phyloP scores from a whole-genome alignment of 2,797 vertebrate species.

The Botia almorhae region DNA sequence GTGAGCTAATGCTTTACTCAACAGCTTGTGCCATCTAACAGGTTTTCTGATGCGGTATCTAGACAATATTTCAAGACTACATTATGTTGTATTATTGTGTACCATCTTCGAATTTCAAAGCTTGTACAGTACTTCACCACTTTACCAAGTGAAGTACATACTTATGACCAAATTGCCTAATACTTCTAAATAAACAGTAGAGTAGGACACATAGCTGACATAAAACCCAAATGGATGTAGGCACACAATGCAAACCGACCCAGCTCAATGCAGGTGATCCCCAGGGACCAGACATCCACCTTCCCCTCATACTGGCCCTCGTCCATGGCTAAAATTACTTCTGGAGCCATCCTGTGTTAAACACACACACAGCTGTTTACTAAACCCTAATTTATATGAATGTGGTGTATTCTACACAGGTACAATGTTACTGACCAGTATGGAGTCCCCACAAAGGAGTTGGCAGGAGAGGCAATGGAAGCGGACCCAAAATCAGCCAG shows the following conservation, averaged over 20 bases:
- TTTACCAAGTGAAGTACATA: neutral
- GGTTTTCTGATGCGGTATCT: neutral
- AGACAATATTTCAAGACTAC: neutral
- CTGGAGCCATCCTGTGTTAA: slow-evolving; percentile 92
- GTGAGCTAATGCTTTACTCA: too few relatives aligned
- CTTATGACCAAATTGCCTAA: neutral
- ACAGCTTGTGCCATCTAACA: too few relatives aligned
- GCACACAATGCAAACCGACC: slow-evolving; percentile 78
- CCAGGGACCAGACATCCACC: slow-evolving; percentile 95
- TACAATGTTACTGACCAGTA: slow-evolving; percentile 86
- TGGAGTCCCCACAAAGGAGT: slow-evolving; percentile 98
- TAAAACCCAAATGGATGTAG: slow-evolving; percentile 12
- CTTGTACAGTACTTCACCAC: neutral
- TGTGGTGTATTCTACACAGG: neutral
- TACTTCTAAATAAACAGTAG: neutral
- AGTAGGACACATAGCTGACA: neutral
- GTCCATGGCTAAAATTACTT: slow-evolving; percentile 98
- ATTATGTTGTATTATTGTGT: too few relatives aligned
- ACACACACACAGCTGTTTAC: slow-evolving; percentile 56
- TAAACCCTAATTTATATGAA: neutral
- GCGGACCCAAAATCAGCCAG: slow-evolving; percentile 98
- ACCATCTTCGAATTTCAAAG: neutral
- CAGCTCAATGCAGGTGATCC: slow-evolving; percentile 96
- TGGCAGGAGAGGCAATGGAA: slow-evolving; percentile 95
- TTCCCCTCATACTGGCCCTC: slow-evolving; percentile 98